Percentiles rank a stretch among this genome's conserved stretches.
Conservation (phyloP, 2,113 vertebrate genomes). For the Okapia johnstoni region DNA sequence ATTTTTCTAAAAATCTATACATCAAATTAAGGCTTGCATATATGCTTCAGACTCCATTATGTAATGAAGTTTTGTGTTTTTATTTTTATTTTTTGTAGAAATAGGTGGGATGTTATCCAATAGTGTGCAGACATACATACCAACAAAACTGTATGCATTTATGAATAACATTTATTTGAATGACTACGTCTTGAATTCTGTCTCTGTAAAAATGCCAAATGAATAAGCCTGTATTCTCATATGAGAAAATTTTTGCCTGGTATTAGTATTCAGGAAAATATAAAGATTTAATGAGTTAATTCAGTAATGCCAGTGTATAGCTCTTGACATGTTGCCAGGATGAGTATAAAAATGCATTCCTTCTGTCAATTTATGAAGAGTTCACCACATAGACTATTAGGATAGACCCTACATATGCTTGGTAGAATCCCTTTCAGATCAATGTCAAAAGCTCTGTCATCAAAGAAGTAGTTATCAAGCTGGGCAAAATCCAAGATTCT, state of each 20-base stretch:
- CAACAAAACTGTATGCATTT: neutral
- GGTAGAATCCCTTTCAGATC: neutral
- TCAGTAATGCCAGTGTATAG: neutral
- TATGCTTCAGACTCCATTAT: neutral
- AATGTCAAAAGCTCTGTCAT: conserved; percentile 46
- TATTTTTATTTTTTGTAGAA: neutral
- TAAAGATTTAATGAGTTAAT: neutral
- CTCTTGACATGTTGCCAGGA: neutral
- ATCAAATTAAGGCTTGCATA: neutral
- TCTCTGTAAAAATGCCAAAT: neutral
- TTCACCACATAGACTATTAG: neutral
- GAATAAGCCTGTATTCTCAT: neutral
- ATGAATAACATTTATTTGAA: neutral
- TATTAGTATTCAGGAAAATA: neutral
- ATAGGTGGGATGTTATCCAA: neutral
- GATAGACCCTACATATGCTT: conserved; percentile 12
- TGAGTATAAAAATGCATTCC: neutral
- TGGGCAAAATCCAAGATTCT: conserved; percentile 49
- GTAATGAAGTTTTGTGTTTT: neutral
- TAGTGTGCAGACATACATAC: neutral
- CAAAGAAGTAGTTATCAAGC: conserved; percentile 1
- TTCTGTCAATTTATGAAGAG: conserved; percentile 17
- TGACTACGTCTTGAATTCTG: neutral
- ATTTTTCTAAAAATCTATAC: neutral
- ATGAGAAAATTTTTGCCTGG: neutral